Base-by-base conservation (phyloP, 2,797 vertebrate genomes). In the Myioborus miniatus region DNA sequence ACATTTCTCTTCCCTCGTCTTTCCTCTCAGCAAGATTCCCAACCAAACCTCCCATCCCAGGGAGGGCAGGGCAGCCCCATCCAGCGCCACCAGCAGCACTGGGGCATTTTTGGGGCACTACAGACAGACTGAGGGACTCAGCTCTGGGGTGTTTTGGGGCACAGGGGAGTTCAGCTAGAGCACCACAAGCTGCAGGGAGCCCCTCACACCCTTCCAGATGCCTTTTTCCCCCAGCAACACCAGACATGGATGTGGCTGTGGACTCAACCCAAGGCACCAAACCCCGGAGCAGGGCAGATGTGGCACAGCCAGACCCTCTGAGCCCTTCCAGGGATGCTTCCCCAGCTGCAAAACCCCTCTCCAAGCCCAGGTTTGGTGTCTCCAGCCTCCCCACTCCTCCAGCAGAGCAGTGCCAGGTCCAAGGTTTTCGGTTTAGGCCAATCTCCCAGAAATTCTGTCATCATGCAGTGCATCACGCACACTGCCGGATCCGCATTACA, bases 401-500 rank as follows among this genome's bases (percentile, higher is more conserved):
- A 1, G 71, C 12, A 1, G 82, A 93, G 79, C 47, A 1, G 72
- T 85, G 87, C 69, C 64, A 27, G 55, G n/a, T 83, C 93, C 93
- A 91, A 94, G 76, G 93, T 39, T 92, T 37, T 93, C 17, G 44
- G 32, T 90, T 89, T 93, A 88, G 95, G 93, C 94, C 94, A 92
- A 94, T 96, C 95, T 96, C 94, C 89, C 96, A 96, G 92, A 95
- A 96, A 94, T 92, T 93, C 93, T 96, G 94, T 96, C 95, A 96
- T 96, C 95, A 95, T 95, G 94, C 94, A 91, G 91, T 9, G 95
- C 94, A 94, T 96, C 96, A 94, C 92, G 94, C 95, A 96, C 94
- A 22, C 92, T 92, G 47, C 95, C 92, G 72, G 94, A 93, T 94
- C 95, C 87, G 74, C 94, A 94, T 95, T 93, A 94, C 95, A 93